Percentiles rank a stretch among this genome's conserved stretches.
Conservation (phyloP, 53 echinoderm and acorn worm species). For the Luidia sarsii region DNA sequence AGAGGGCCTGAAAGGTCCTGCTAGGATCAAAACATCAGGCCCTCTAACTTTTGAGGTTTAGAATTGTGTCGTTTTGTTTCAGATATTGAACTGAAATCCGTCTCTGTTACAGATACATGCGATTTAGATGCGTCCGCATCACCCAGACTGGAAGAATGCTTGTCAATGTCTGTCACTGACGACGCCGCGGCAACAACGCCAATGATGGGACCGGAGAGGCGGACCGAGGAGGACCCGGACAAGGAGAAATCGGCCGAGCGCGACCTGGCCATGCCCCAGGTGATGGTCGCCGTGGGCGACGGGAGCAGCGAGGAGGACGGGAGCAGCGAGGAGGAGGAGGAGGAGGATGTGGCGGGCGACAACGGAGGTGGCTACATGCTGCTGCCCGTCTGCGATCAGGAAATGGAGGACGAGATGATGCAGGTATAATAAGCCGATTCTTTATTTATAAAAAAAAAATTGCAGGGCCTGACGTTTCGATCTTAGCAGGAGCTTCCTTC, state of each 20-base stretch:
- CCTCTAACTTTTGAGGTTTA: too few species aligned
- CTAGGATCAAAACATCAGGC: too few species aligned
- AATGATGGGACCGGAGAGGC: slow-evolving; percentile 29
- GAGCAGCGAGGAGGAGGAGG: not conserved
- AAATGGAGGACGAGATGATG: too few species aligned
- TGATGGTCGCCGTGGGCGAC: slow-evolving; percentile 44
- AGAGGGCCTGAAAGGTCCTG: too few species aligned
- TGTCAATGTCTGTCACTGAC: slow-evolving; percentile 29
- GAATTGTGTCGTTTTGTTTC: too few species aligned
- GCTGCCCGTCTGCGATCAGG: slow-evolving; percentile 24
- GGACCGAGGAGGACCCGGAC: slow-evolving; percentile 29
- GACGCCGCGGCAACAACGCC: not conserved
- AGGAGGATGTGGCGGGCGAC: not conserved
- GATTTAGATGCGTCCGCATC: too few species aligned
- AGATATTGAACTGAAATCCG: not conserved
- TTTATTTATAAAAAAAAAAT: too few species aligned
- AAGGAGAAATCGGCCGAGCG: not conserved
- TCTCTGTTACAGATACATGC: too few species aligned
- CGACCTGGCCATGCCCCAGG: slow-evolving; percentile 33
- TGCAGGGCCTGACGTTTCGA: too few species aligned
- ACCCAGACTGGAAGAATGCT: too few species aligned
- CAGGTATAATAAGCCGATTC: too few species aligned
- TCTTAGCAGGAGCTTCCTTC: too few species aligned
- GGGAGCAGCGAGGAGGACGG: slow-evolving; percentile 24
- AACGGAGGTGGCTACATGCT: slow-evolving; percentile 46